Evolutionary conservation across 2,888 invertebrate species (phyloP).

Genomic region (Thereva nobilitata): DNA sequence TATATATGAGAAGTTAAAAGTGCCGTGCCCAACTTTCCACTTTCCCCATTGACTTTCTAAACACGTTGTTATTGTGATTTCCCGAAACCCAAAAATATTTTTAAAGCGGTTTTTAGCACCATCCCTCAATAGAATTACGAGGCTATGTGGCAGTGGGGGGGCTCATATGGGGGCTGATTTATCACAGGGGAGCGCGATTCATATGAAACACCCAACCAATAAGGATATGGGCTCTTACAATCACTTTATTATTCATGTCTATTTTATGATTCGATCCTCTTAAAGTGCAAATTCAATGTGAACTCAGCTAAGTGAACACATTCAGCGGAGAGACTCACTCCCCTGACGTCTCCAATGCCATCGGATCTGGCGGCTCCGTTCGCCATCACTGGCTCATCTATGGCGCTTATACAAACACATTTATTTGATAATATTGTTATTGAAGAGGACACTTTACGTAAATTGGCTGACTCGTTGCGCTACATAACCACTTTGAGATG

Average conservation of each 20-base stretch:
- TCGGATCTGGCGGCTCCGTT: not conserved
- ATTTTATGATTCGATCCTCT: conserved; percentile 40
- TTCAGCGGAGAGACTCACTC: conserved; percentile 18
- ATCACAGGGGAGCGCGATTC: conserved; percentile 1
- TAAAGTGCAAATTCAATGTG: conserved; percentile 34
- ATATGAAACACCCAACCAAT: conserved; percentile 25
- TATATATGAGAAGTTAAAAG: not conserved
- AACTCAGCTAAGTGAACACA: conserved; percentile 32
- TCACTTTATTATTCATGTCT: conserved; percentile 43
- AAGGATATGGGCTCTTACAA: conserved; percentile 41
- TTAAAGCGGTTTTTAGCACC: conserved; percentile 21
- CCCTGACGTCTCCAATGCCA: conserved; percentile 13
- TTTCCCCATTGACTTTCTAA: conserved; percentile 19
- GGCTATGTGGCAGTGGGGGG: not conserved
- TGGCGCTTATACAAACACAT: conserved; percentile 7
- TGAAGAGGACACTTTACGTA: conserved; percentile 35
- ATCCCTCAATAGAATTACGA: not conserved
- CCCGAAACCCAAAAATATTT: conserved; percentile 24
- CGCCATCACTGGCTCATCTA: not conserved
- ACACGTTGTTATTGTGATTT: conserved; percentile 31
- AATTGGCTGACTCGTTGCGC: conserved; percentile 29
- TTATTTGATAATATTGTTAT: conserved; percentile 35
- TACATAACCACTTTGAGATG: conserved; percentile 19
- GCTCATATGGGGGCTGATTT: conserved; percentile 6
- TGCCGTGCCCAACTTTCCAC: too few relatives aligned